Evolutionary conservation across 2,113 vertebrate genomes (phyloP).

Genomic region (Bujurquina vittata): DNA sequence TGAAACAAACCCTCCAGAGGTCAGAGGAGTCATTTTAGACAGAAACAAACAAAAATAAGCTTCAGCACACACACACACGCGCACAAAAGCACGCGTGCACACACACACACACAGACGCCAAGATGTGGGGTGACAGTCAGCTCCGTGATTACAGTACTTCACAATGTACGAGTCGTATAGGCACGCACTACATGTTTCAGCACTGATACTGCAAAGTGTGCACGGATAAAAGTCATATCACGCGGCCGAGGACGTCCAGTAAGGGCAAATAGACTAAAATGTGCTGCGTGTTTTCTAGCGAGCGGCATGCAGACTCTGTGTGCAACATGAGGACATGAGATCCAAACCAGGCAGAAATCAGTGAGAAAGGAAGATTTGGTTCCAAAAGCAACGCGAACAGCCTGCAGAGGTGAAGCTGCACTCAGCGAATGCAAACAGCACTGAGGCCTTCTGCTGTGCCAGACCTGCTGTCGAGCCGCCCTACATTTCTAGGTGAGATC

Average conservation of each 20-base stretch:
- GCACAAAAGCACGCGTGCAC: too few species aligned
- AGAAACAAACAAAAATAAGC: neutral
- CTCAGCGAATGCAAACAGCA: neutral
- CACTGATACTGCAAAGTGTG: too few species aligned
- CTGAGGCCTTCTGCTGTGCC: fast-evolving
- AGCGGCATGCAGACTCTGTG: neutral
- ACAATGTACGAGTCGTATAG: too few species aligned
- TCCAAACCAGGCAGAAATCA: neutral
- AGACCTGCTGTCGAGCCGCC: neutral
- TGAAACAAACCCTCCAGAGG: neutral
- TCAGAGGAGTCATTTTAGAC: neutral
- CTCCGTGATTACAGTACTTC: too few species aligned
- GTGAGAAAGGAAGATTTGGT: neutral
- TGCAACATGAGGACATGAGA: neutral
- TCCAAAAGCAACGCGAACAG: neutral
- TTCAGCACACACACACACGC: neutral
- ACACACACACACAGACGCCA: neutral
- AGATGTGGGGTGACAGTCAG: too few species aligned
- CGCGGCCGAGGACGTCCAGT: too few species aligned
- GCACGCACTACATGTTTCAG: too few species aligned
- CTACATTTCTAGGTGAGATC: neutral
- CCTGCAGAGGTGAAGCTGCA: neutral
- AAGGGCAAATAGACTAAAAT: too few species aligned
- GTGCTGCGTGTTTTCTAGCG: neutral
- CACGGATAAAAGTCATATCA: too few species aligned